Conservation (phyloP, 2,888 invertebrate species). For the Melieria picta region DNA sequence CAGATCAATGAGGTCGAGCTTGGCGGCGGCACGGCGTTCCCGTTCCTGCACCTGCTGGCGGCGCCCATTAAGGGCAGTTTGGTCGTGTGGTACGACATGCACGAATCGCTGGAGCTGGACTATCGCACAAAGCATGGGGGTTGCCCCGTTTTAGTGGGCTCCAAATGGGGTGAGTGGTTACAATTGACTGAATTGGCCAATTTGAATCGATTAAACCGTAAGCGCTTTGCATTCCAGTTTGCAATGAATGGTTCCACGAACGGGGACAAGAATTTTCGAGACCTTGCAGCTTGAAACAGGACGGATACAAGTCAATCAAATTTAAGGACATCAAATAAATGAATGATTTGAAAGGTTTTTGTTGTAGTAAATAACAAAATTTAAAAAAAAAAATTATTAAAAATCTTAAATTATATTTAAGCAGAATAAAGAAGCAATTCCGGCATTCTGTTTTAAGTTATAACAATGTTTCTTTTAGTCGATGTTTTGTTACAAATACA, state of each 20-base stretch:
- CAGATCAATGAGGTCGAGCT: conserved; percentile 66
- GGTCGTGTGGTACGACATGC: conserved; percentile 92
- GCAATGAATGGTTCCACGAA: conserved; percentile 90
- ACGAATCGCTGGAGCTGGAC: conserved; percentile 89
- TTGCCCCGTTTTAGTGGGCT: conserved; percentile 92
- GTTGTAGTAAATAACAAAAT: no score
- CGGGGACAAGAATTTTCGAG: conserved; percentile 80
- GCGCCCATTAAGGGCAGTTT: conserved; percentile 89
- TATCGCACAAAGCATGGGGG: conserved; percentile 89
- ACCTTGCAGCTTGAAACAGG: conserved; percentile 68
- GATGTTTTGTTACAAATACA: no score
- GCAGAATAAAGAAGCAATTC: no score
- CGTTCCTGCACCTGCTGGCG: conserved; percentile 81
- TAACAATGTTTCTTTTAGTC: no score
- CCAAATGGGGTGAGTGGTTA: conserved; percentile 85
- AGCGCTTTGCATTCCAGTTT: conserved; percentile 67
- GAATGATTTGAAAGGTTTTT: neutral
- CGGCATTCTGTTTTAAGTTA: no score
- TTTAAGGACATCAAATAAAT: conserved; percentile 23
- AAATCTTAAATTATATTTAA: no score
- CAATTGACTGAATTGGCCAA: neutral
- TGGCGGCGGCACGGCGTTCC: conserved; percentile 96
- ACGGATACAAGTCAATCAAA: conserved; percentile 52
- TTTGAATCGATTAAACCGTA: neutral
- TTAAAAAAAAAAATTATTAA: no score